phyloP scores from a whole-genome alignment of 1,140 invertebrate genomes.

The Triops cancriformis region DNA sequence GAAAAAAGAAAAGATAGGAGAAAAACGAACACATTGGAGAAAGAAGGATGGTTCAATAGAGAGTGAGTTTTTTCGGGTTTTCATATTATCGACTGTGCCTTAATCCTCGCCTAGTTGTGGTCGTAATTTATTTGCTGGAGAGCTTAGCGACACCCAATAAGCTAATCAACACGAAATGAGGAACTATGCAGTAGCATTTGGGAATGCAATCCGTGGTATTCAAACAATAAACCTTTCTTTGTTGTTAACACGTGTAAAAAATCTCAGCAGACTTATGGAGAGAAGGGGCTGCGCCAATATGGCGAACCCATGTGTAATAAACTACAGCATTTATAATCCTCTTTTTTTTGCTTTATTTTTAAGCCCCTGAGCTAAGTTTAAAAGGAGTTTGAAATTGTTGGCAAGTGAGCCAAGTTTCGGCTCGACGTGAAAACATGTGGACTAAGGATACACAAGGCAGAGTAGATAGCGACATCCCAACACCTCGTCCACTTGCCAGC shows the following conservation, averaged over 20 bases:
- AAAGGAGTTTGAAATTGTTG: conserved; percentile 11
- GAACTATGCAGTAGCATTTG: background rate
- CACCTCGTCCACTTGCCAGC: background rate
- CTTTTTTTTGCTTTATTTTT: background rate
- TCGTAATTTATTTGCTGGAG: background rate
- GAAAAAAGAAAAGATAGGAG: no score
- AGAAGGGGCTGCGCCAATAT: background rate
- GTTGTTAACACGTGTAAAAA: background rate
- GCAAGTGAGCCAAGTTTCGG: background rate
- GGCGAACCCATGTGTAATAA: background rate
- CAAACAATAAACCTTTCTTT: background rate
- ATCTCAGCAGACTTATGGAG: background rate
- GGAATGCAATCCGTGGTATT: background rate
- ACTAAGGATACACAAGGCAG: background rate
- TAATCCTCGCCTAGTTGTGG: conserved; percentile 12
- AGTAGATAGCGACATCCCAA: background rate
- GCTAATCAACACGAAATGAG: conserved; percentile 13
- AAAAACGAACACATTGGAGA: background rate
- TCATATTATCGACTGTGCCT: background rate
- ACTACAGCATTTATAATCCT: background rate
- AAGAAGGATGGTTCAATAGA: background rate
- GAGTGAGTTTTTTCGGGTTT: background rate
- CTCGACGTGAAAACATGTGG: background rate
- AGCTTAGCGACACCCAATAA: conserved; percentile 13
- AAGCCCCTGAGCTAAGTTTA: background rate